These are phyloP conservation scores for Drosophila mimica DNA, from an alignment of 2,888 invertebrate genomes.

Conservation along the genomic window DNA sequence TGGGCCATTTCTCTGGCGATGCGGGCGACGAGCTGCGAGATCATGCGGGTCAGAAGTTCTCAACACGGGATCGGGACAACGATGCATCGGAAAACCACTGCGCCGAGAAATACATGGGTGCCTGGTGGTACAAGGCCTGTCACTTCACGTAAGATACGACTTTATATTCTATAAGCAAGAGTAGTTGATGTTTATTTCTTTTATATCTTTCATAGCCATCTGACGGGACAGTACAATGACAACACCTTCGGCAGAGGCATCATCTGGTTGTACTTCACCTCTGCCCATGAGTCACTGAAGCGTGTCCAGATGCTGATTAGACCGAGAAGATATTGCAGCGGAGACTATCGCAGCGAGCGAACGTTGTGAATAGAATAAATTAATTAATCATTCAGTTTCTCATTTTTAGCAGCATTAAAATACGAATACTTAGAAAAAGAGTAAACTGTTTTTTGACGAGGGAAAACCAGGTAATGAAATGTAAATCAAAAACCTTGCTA, in stretches of 20 bases:
- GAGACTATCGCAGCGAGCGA: neutral
- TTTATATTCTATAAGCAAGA: neutral
- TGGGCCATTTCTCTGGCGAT: constrained; percentile 88
- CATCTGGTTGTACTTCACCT: neutral
- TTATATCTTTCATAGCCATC: constrained; percentile 86
- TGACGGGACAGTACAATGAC: constrained; percentile 88
- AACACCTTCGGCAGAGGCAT: constrained; percentile 87
- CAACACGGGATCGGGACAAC: constrained; percentile 88
- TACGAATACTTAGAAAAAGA: neutral
- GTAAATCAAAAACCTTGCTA: too few species aligned
- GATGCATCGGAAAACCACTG: constrained; percentile 88
- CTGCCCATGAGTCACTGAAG: constrained; percentile 84
- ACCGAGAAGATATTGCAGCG: constrained; percentile 79
- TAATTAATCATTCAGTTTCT: neutral
- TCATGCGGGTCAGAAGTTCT: constrained; percentile 89
- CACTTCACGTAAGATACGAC: constrained; percentile 86
- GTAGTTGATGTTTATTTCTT: neutral
- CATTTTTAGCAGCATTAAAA: neutral
- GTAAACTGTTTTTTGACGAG: neutral
- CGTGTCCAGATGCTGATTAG: constrained; percentile 89
- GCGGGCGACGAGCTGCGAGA: constrained; percentile 89
- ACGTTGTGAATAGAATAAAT: neutral
- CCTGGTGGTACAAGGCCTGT: constrained; percentile 91
- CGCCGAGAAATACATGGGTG: constrained; percentile 88
- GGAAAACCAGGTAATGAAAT: neutral